Percentiles rank a stretch among this genome's conserved stretches.
phyloP scores from a whole-genome alignment of 2,113 vertebrate genomes.

The Labeo catla region DNA sequence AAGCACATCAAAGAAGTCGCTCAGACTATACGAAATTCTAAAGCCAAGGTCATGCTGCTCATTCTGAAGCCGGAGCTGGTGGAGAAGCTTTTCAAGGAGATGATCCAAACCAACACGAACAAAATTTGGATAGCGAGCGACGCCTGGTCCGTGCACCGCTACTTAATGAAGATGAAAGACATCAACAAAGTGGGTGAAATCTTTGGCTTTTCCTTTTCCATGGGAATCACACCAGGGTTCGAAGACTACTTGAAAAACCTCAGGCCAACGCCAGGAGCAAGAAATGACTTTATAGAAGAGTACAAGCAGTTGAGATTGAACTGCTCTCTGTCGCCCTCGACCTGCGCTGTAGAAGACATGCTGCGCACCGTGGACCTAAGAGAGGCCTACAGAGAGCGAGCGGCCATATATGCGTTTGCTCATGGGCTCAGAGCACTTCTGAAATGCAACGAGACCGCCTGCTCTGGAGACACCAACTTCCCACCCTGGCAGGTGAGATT shows the following conservation, averaged over 20 bases:
- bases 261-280: constrained; percentile 51
- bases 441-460: constrained; percentile 62
- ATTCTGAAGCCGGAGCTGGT: constrained; percentile 66
- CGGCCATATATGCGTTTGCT: constrained; percentile 65
- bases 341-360: constrained; percentile 63
- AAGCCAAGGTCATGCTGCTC: constrained; percentile 67
- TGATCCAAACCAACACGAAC: constrained; percentile 60
- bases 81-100: constrained; percentile 62
- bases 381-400: constrained; percentile 49
- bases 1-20: constrained; percentile 47
- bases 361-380: constrained; percentile 39
- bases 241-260: constrained; percentile 66
- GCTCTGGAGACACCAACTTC: constrained; percentile 64
- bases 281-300: constrained; percentile 69
- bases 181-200: constrained; percentile 72
- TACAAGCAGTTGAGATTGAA: constrained; percentile 69
- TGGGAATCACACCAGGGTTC: constrained; percentile 61
- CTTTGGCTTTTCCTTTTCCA: constrained; percentile 67
- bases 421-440: constrained; percentile 67
- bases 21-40: constrained; percentile 55
- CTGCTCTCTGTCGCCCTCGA: constrained; percentile 53
- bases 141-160: constrained; percentile 63
- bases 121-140: constrained; percentile 73
- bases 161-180: constrained; percentile 59
- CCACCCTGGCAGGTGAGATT: constrained; percentile 67